Percentiles rank a stretch among this genome's conserved stretches.
These are phyloP conservation scores for Drosophila ananassae DNA, from an alignment of 1,140 invertebrate genomes.

Conservation along the genomic window DNA sequence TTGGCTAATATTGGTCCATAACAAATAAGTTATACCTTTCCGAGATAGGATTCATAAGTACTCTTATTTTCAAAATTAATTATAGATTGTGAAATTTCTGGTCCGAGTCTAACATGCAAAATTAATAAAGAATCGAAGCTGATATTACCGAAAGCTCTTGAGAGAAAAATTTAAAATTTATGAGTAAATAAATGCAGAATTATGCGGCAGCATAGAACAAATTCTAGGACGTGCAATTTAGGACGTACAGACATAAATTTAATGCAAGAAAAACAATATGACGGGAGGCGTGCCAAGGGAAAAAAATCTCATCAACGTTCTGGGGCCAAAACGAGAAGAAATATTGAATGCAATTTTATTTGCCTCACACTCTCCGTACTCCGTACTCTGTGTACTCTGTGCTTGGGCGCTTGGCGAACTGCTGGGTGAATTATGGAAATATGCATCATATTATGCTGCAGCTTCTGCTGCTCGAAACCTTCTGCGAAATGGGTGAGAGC, in stretches of 20 bases:
- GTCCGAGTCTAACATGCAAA: too few relatives aligned
- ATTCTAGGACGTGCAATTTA: constrained; percentile 60
- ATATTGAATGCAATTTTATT: constrained; percentile 82
- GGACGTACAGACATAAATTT: constrained; percentile 67
- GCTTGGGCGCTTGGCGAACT: constrained; percentile 45
- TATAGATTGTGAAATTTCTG: too few relatives aligned
- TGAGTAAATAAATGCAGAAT: constrained; percentile 31
- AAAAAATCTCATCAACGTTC: constrained; percentile 70
- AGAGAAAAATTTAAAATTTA: background rate
- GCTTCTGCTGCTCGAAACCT: constrained; percentile 15
- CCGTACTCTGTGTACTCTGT: background rate
- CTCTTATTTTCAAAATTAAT: too few relatives aligned
- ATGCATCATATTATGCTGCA: constrained; percentile 60
- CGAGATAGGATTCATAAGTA: too few relatives aligned
- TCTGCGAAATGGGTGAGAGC: constrained; percentile 31
- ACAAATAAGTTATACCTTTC: too few relatives aligned
- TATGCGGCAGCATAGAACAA: constrained; percentile 52
- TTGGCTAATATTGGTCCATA: too few relatives aligned
- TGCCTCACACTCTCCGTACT: constrained; percentile 43
- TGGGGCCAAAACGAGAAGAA: constrained; percentile 52
- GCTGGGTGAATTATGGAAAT: constrained; percentile 54
- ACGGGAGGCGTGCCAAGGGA: constrained; percentile 6
- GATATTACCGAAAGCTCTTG: background rate
- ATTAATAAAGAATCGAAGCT: too few relatives aligned
- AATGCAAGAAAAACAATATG: constrained; percentile 65